Conservation (phyloP, 2,797 vertebrate species). For the Gouania willdenowi region DNA sequence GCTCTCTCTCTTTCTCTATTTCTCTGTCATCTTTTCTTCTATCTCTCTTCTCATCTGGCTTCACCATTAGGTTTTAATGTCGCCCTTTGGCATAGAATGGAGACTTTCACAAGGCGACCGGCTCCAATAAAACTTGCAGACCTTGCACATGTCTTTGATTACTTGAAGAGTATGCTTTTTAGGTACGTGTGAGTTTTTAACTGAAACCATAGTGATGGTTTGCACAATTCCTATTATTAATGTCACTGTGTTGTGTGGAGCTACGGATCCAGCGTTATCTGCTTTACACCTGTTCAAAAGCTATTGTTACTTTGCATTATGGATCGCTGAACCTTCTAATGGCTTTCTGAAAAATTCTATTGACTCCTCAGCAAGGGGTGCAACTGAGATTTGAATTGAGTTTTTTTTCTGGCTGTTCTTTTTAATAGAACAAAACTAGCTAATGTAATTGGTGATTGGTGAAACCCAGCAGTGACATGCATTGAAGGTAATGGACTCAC, state of each 20-base stretch:
- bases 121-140: constrained; percentile 46
- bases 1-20: constrained; percentile 9
- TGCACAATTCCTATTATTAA: constrained; percentile 4
- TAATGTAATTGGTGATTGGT: constrained; percentile 56
- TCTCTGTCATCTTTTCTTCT: constrained; percentile 9
- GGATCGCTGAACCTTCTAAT: constrained; percentile 61
- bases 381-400: constrained; percentile 48
- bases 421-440: constrained; percentile 51
- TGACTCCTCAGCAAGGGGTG: constrained; percentile 46
- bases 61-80: constrained; percentile 54
- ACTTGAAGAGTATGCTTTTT: constrained; percentile 26
- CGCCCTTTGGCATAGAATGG: constrained; percentile 42
- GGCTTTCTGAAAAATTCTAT: constrained; percentile 57
- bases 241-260: neutral
- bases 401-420: constrained; percentile 15
- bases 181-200: constrained; percentile 1
- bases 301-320: constrained; percentile 51
- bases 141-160: constrained; percentile 44
- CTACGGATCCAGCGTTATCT: too few relatives aligned
- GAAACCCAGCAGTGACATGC: constrained; percentile 36
- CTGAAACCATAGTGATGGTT: neutral
- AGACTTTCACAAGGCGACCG: constrained; percentile 35
- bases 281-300: constrained; percentile 31
- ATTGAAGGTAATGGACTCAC: constrained; percentile 40
- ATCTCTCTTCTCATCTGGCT: constrained; percentile 42